phyloP scores from a whole-genome alignment of 1,140 invertebrate species.

The Dryas iulia region DNA sequence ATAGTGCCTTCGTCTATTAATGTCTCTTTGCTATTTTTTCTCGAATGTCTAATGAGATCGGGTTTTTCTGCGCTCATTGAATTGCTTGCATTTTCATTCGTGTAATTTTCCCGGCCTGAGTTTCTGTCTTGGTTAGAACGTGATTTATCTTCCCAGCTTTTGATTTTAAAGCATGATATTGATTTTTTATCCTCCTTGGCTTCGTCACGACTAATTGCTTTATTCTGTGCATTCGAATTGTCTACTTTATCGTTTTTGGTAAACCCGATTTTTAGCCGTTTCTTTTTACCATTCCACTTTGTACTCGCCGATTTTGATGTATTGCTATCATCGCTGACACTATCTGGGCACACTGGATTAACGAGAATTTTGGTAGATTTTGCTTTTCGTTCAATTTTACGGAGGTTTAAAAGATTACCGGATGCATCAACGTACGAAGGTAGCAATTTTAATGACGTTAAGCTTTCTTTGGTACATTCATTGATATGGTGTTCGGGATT shows the following conservation, averaged over 20 bases:
- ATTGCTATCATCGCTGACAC: constrained; percentile 66
- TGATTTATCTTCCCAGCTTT: constrained; percentile 65
- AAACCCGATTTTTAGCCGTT: constrained; percentile 59
- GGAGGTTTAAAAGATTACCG: constrained; percentile 66
- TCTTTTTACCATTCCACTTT: constrained; percentile 74
- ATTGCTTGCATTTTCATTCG: constrained; percentile 68
- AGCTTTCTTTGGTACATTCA: constrained; percentile 57
- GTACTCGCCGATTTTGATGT: constrained; percentile 54
- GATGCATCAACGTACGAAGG: constrained; percentile 58
- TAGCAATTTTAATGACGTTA: constrained; percentile 51
- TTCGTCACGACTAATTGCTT: constrained; percentile 54
- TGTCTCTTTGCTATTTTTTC: constrained; percentile 58
- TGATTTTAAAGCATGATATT: constrained; percentile 75
- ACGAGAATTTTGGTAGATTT: constrained; percentile 77
- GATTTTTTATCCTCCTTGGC: constrained; percentile 66
- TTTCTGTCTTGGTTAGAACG: constrained; percentile 57
- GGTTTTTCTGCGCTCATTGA: constrained; percentile 55
- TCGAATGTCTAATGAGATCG: constrained; percentile 66
- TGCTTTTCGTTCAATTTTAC: constrained; percentile 70
- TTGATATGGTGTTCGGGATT: constrained; percentile 49
- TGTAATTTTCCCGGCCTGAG: constrained; percentile 62
- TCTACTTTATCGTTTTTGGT: constrained; percentile 46
- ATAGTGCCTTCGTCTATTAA: constrained; percentile 59
- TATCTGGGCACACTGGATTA: constrained; percentile 70
- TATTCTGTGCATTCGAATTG: constrained; percentile 42